A percentile compares a stretch with the other conserved stretches of the same genome.
Evolutionary conservation across 2,113 vertebrate genomes (phyloP).

Genomic region (Chunga burmeisteri): DNA sequence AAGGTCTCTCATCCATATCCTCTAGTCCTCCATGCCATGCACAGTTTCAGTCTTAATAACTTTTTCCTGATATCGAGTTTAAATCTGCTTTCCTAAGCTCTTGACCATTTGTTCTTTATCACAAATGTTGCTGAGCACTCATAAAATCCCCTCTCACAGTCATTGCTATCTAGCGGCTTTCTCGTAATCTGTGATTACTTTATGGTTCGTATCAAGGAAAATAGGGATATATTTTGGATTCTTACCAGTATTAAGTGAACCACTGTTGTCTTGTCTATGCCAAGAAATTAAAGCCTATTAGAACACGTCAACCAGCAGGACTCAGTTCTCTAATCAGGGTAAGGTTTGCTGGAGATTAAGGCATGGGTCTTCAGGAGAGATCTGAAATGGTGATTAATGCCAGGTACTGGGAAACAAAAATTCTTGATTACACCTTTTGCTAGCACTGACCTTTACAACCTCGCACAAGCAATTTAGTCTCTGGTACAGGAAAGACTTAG

Average conservation of each 20-base stretch:
- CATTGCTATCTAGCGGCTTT: neutral
- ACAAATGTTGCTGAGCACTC: neutral
- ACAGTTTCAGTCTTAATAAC: neutral
- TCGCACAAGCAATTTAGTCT: neutral
- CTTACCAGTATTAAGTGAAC: neutral
- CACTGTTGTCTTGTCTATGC: neutral
- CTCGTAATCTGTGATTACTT: neutral
- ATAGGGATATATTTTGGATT: neutral
- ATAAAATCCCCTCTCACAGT: neutral
- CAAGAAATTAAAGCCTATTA: neutral
- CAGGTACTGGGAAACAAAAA: neutral
- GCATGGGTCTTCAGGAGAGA: neutral
- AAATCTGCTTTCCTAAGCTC: slow-evolving; percentile 3
- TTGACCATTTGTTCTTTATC: neutral
- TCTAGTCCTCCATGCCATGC: neutral
- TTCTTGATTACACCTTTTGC: neutral
- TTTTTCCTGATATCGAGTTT: neutral
- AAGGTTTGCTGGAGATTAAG: neutral
- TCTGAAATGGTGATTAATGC: neutral
- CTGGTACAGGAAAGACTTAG: neutral
- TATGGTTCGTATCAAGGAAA: neutral
- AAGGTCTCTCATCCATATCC: neutral
- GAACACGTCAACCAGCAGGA: neutral
- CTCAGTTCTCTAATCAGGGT: neutral
- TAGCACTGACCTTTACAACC: neutral